Conservation (phyloP, 1,140 invertebrate genomes). For the Zaprionus ornatus region DNA sequence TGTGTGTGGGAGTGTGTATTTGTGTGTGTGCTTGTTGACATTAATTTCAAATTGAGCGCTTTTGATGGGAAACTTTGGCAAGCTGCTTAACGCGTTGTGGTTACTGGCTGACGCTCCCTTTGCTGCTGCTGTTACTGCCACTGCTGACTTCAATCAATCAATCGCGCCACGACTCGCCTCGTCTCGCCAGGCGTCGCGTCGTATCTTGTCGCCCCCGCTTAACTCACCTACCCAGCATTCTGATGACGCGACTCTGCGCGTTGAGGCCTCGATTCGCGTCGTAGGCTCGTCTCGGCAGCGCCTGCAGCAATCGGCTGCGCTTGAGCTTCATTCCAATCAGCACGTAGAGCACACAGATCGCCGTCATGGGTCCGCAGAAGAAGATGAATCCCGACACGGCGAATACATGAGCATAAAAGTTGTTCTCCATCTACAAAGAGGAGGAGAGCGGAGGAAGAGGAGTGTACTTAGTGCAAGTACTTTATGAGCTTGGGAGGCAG, state of each 20-base stretch:
- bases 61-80: slow-evolving; percentile 49
- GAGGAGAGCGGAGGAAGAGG: not conserved
- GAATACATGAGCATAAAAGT: slow-evolving; percentile 89
- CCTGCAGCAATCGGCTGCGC: slow-evolving; percentile 79
- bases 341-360: slow-evolving; percentile 92
- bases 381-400: slow-evolving; percentile 93
- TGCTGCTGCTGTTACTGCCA: not conserved
- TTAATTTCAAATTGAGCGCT: slow-evolving; percentile 66
- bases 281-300: slow-evolving; percentile 54
- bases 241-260: slow-evolving; percentile 87
- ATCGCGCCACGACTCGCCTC: not conserved
- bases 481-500: not conserved
- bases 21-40: slow-evolving; percentile 41
- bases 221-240: slow-evolving; percentile 87
- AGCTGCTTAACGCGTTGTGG: slow-evolving; percentile 11
- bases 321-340: slow-evolving; percentile 91
- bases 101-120: slow-evolving; percentile 1
- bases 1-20: not conserved
- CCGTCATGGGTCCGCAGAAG: slow-evolving; percentile 93
- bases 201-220: slow-evolving; percentile 24
- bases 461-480: not conserved
- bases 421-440: slow-evolving; percentile 84
- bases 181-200: not conserved
- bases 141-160: slow-evolving; percentile 66
- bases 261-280: slow-evolving; percentile 73